Percentiles rank a stretch among this genome's conserved stretches.
Evolutionary conservation across 1,140 invertebrate species (phyloP).

Genomic region (Brachionus calyciflorus): DNA sequence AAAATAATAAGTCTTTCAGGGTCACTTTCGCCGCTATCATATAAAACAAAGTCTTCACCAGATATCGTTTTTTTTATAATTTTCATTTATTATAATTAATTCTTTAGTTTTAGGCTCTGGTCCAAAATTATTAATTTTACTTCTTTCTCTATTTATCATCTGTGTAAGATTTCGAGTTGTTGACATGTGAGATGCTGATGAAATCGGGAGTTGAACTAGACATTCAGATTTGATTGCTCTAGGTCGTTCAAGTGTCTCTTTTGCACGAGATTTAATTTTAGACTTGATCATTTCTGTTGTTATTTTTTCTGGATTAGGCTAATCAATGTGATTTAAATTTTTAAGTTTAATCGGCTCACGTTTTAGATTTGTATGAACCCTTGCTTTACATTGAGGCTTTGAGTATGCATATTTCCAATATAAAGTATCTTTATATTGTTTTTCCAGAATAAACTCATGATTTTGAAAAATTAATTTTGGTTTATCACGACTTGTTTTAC

Average conservation of each 20-base stretch:
- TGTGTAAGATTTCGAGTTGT: background rate
- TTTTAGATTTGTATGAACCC: constrained; percentile 11
- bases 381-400: too few species aligned
- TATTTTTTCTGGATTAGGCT: background rate
- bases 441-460: too few species aligned
- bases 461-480: too few species aligned
- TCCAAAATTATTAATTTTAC: background rate
- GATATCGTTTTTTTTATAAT: background rate
- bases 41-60: background rate
- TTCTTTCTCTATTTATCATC: background rate
- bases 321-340: background rate
- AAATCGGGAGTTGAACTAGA: background rate
- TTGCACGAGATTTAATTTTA: too few species aligned
- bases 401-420: too few species aligned
- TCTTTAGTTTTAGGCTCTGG: background rate
- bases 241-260: too few species aligned
- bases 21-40: too few species aligned
- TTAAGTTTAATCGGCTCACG: background rate
- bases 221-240: too few species aligned
- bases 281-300: background rate
- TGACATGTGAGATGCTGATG: background rate
- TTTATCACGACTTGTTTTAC: too few species aligned
- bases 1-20: background rate
- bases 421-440: too few species aligned
- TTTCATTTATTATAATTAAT: constrained; percentile 8